Base-by-base conservation (phyloP, 2,888 invertebrate genomes). In the Dendrolimus houi region DNA sequence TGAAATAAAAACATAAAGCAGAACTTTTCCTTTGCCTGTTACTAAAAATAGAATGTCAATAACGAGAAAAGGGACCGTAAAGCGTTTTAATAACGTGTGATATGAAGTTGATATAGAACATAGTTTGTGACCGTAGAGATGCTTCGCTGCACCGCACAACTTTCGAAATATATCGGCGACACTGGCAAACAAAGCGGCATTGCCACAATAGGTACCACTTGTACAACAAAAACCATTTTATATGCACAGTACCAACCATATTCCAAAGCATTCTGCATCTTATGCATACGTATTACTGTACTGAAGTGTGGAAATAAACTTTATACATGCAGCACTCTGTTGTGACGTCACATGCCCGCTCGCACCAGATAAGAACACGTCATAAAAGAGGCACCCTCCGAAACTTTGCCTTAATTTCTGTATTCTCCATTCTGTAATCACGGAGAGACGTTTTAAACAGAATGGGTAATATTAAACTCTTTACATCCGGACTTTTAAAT, bases 161-260 rank as follows among this genome's bases (percentile, higher is more conserved):
- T 88, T 87, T 84, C 72, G 75, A 83, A 82, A 86, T 87, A 87
- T 88, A 87, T 88, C 86, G 81, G 83, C 77, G 85, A 81, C 85
- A 80, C 74, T 80, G 73, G 75, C 84, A 82, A 83, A 87, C 87
- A 87, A 87, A 85, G 84, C 81, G 69, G 65, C 72, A 71, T 73
- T 72, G 71, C 78, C 77, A 85, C 85, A 87, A 86, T 83, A 79
- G 81, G 73, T 79, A 79, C 73, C 78, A 75, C 79, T 77, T 78
- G 79, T 75, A 76, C 75, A 68, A 75, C 72, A 74, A 73, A 68
- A 70, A 63, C 75, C 67, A 77, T 67, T 66, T 65, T 71, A 71
- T 64, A 61, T 64, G 65, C 67, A 63, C 72, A 63, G 59, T 61
- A 61, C 58, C 54, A 56, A 61, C 55, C 56, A 57, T 56, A 47